Percentiles rank a stretch among this genome's conserved stretches.
Evolutionary conservation across 2,113 vertebrate species (phyloP).

Genomic region (Beaufortia kweichowensis): DNA sequence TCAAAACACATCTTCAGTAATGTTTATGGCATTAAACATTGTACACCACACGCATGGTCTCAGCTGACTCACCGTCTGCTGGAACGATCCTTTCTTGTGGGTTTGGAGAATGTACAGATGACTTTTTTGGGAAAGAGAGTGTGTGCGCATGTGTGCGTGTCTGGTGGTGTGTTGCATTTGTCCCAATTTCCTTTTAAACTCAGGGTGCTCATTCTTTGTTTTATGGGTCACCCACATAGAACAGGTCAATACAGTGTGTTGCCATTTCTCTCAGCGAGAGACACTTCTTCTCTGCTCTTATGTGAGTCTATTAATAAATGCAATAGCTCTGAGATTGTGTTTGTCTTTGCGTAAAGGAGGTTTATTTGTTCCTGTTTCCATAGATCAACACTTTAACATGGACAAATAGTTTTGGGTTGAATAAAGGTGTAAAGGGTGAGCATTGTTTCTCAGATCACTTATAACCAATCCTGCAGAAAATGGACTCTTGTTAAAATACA

Average conservation of each 20-base stretch:
- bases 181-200: slow-evolving; percentile 45
- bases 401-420: not conserved
- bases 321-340: slow-evolving; percentile 14
- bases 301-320: slow-evolving; percentile 24
- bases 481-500: too few species aligned
- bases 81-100: not conserved
- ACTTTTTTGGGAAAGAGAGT: slow-evolving; percentile 8
- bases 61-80: not conserved
- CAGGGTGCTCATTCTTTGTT: slow-evolving; percentile 46
- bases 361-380: not conserved
- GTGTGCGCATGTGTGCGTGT: not conserved
- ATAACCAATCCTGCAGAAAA: too few species aligned
- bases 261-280: slow-evolving; percentile 25
- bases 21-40: not conserved
- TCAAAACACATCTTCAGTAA: not conserved
- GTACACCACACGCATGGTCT: not conserved
- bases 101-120: not conserved
- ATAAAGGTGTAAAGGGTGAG: not conserved
- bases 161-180: slow-evolving; percentile 38
- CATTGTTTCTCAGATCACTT: not conserved
- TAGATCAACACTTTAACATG: not conserved
- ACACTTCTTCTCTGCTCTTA: slow-evolving; percentile 20
- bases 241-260: slow-evolving; percentile 40
- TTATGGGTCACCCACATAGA: slow-evolving; percentile 57
- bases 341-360: not conserved